phyloP scores from a whole-genome alignment of 1,140 invertebrate species.

The Drosophila persimilis region DNA sequence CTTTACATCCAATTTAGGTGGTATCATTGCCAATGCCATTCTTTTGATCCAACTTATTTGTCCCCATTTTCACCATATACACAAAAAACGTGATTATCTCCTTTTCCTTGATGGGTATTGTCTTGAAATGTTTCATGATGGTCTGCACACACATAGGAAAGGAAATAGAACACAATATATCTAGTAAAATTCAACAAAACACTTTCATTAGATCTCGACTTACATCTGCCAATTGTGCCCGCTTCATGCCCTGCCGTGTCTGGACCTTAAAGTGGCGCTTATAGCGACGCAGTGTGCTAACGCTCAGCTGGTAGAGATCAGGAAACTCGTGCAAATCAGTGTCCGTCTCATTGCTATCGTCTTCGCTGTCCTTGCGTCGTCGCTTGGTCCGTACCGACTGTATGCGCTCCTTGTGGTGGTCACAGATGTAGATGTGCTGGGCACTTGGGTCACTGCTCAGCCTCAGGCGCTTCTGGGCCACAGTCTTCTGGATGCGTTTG shows the following conservation, averaged over 20 bases:
- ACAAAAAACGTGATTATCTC: slow-evolving; percentile 98
- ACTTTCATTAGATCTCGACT: slow-evolving; percentile 83
- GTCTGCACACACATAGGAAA: slow-evolving; percentile 85
- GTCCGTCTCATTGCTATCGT: slow-evolving; percentile 94
- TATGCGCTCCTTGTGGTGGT: slow-evolving; percentile 97
- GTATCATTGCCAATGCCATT: slow-evolving; percentile 86
- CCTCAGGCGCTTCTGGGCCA: slow-evolving; percentile 95
- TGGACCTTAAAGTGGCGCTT: slow-evolving; percentile 96
- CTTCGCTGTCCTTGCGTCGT: slow-evolving; percentile 95
- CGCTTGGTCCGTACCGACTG: slow-evolving; percentile 95
- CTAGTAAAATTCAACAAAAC: not conserved
- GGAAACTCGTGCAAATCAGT: slow-evolving; percentile 93
- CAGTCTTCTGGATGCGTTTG: slow-evolving; percentile 97
- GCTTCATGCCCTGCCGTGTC: slow-evolving; percentile 95
- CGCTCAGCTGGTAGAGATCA: slow-evolving; percentile 95
- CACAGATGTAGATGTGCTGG: slow-evolving; percentile 97
- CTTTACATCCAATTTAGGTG: slow-evolving; percentile 61
- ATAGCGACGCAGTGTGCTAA: slow-evolving; percentile 95
- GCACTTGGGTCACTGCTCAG: slow-evolving; percentile 93
- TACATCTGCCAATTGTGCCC: slow-evolving; percentile 97
- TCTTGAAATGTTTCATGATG: slow-evolving; percentile 96
- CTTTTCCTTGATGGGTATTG: slow-evolving; percentile 96
- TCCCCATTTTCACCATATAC: slow-evolving; percentile 97
- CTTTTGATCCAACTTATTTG: slow-evolving; percentile 95
- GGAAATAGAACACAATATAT: not conserved